Evolutionary conservation across 1,140 invertebrate species (phyloP), one percentile per base, ranked within the genome.

Genomic region (Chlorops oryzae): DNA sequence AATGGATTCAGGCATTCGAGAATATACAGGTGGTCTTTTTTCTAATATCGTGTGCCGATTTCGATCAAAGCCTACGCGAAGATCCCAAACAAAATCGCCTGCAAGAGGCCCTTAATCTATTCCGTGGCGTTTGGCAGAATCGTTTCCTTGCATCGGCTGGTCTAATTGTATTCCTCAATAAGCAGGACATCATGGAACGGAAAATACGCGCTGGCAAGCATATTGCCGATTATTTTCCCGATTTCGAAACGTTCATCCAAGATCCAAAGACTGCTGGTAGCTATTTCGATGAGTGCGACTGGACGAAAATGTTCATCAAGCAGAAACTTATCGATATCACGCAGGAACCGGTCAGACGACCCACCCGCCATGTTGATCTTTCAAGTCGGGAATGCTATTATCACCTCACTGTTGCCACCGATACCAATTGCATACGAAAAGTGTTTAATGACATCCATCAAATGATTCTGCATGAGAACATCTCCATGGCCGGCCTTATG

Each of bases 1-100:
- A 89, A 67, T 90, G 88, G 88, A 89, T 88, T 53, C 84, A 87
- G 65, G 84, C 87, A 2, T 90, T 91, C 62, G 87, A 88, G 67
- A 85, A 85, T 17, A 87, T 90, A 49, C 79, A 86, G 53, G 86
- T 86, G 2, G 82, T 90, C 39, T 77, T 89, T 59, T 90, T 88
- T 67, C 59, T 91, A 37, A 85, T 87, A 2, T 85, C 87, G 5
- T 80, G 80, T 53, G 86, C 84, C 57, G 84, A 86, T 64, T 91
- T 86, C 65, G 87, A 91, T 65, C 83, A 84, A 65, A 82, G 75
- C 20, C 64, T 88, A 15, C 62, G 85, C n/a, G 87, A 90, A 62
- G 86, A 88, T 64, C 63, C 74, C 34, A 70, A 58, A 2, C 83
- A 81, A 59, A 90, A 90, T 70, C 70, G 86, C 38, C 70, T 90